Evolutionary conservation across 2,888 invertebrate genomes (phyloP).

Genomic region (Siphlonurus alternatus): DNA sequence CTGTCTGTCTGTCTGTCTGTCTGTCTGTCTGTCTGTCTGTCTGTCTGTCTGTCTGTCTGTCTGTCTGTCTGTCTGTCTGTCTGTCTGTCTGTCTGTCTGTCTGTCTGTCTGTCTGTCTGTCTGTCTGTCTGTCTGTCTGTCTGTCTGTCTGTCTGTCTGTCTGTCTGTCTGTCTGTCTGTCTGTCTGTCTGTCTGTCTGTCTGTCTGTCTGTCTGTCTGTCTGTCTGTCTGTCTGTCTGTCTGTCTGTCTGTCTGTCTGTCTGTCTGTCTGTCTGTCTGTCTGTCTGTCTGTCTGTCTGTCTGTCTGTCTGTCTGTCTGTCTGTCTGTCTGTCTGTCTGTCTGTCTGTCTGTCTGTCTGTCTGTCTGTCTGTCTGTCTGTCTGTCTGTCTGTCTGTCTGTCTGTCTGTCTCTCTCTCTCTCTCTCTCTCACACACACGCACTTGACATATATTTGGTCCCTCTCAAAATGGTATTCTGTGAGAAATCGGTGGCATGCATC

Average conservation of each 20-base stretch:
- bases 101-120: not conserved
- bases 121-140: not conserved
- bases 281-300: not conserved
- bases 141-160: not conserved
- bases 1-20: not conserved
- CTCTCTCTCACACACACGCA: too few relatives aligned
- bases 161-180: not conserved
- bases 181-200: not conserved
- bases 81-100: not conserved
- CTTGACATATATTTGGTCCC: too few relatives aligned
- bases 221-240: not conserved
- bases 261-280: not conserved
- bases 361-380: not conserved
- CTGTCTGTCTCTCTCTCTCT: not conserved
- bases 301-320: not conserved
- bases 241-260: not conserved
- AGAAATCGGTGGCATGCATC: too few relatives aligned
- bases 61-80: not conserved
- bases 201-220: not conserved
- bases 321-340: not conserved
- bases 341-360: not conserved
- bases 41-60: not conserved
- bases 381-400: not conserved
- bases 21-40: not conserved
- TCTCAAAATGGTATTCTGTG: too few relatives aligned